These are phyloP conservation scores for Chionomys nivalis DNA, from an alignment of 2,113 vertebrate species.

Conservation along the genomic window DNA sequence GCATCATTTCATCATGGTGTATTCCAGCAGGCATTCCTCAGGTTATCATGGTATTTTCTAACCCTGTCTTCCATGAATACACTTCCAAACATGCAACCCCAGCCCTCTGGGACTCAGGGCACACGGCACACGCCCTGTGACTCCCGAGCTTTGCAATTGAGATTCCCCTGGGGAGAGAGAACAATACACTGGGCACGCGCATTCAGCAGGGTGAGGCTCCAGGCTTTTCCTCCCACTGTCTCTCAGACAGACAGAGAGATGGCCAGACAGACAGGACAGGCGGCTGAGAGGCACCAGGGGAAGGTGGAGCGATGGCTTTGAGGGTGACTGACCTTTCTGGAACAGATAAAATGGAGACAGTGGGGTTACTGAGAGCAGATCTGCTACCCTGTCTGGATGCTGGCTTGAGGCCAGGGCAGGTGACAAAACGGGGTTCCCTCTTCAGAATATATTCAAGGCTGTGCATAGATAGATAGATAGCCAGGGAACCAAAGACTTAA, in stretches of 20 bases:
- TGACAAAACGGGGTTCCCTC: background rate
- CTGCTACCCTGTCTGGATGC: background rate
- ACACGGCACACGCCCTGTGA: background rate
- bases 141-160: background rate
- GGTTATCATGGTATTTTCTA: background rate
- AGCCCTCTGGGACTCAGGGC: background rate
- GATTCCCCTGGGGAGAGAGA: slow-evolving; percentile 38
- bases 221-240: slow-evolving; percentile 69
- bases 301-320: background rate
- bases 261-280: slow-evolving; percentile 52
- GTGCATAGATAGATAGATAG: background rate
- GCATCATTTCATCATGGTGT: background rate
- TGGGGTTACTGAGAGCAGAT: background rate
- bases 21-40: background rate
- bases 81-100: background rate
- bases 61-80: background rate
- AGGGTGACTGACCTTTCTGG: background rate
- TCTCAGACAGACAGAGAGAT: slow-evolving; percentile 55
- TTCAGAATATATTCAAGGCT: background rate
- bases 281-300: background rate
- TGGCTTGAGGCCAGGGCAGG: background rate
- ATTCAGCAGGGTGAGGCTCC: slow-evolving; percentile 55
- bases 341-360: background rate
- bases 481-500: background rate
- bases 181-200: slow-evolving; percentile 4